Conservation (phyloP, 35 echinoderm and acorn worm species). For the Amphiura filiformis region DNA sequence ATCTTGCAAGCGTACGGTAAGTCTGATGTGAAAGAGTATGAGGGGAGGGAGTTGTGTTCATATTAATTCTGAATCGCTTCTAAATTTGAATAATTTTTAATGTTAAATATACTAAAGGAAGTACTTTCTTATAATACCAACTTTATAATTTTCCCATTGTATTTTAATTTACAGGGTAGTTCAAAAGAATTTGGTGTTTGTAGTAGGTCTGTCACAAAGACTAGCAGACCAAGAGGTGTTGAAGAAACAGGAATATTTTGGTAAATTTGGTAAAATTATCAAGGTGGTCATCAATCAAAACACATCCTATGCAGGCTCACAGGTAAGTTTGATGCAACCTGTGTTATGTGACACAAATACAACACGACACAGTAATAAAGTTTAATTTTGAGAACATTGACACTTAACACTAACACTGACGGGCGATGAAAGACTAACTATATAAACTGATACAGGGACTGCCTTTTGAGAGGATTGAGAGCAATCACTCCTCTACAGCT, state of each 20-base stretch:
- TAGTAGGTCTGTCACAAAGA: constrained; percentile 93
- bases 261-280: constrained; percentile 97
- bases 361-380: too few relatives aligned
- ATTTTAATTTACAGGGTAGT: constrained; percentile 75
- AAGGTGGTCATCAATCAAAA: constrained; percentile 98
- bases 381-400: too few relatives aligned
- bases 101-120: too few relatives aligned
- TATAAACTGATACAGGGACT: too few relatives aligned
- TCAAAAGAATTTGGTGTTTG: constrained; percentile 98
- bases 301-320: constrained; percentile 94
- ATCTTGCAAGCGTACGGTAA: constrained; percentile 97
- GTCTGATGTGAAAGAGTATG: not conserved
- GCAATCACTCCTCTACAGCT: too few relatives aligned
- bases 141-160: not conserved
- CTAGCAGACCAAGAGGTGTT: constrained; percentile 91
- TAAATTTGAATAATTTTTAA: too few relatives aligned
- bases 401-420: too few relatives aligned
- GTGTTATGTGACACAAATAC: too few relatives aligned
- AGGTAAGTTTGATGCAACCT: constrained; percentile 56
- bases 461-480: too few relatives aligned
- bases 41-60: not conserved
- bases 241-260: constrained; percentile 99
- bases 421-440: too few relatives aligned
- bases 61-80: too few relatives aligned
- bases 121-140: too few relatives aligned